These are phyloP conservation scores for Drosophila hamatofila DNA, from an alignment of 2,888 invertebrate genomes.

Conservation along the genomic window DNA sequence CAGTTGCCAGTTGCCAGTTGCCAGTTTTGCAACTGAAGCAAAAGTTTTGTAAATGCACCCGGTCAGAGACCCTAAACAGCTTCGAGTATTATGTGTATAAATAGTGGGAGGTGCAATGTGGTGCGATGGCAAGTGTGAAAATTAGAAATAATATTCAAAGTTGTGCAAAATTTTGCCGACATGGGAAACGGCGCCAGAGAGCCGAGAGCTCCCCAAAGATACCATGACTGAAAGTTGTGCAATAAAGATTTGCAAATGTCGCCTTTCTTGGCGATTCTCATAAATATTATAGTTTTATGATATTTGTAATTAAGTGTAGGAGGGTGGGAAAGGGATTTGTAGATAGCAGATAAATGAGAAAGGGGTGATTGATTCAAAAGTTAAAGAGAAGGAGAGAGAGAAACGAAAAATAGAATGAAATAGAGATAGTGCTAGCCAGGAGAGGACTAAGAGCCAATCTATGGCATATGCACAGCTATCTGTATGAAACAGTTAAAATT, in stretches of 20 bases:
- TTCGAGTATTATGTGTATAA: slow-evolving; percentile 2
- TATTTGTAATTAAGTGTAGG: too few species aligned
- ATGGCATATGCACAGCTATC: neutral
- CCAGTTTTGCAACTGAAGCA: slow-evolving; percentile 38
- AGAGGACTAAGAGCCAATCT: too few species aligned
- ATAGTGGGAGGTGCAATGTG: neutral
- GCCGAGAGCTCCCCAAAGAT: slow-evolving; percentile 7
- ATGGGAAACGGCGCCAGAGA: slow-evolving; percentile 2
- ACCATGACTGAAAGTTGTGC: neutral
- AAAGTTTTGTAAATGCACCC: slow-evolving; percentile 36
- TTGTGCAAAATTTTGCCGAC: slow-evolving; percentile 24
- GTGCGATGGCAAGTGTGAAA: slow-evolving; percentile 38
- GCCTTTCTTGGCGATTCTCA: slow-evolving; percentile 14
- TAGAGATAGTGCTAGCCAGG: neutral
- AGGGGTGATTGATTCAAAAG: neutral
- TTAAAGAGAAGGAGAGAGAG: too few species aligned
- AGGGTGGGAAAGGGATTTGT: neutral
- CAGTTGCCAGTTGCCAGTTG: slow-evolving; percentile 19
- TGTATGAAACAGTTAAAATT: neutral
- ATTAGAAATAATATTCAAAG: slow-evolving; percentile 33
- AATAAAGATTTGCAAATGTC: slow-evolving; percentile 8
- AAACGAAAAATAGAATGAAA: neutral
- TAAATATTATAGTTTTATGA: neutral
- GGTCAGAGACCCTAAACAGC: slow-evolving; percentile 38
- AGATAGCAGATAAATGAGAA: neutral